Percentiles rank a stretch among this genome's conserved stretches.
These are phyloP conservation scores for Chlorocebus sabaeus DNA, from an alignment of 2,113 vertebrate genomes.

Conservation along the genomic window DNA sequence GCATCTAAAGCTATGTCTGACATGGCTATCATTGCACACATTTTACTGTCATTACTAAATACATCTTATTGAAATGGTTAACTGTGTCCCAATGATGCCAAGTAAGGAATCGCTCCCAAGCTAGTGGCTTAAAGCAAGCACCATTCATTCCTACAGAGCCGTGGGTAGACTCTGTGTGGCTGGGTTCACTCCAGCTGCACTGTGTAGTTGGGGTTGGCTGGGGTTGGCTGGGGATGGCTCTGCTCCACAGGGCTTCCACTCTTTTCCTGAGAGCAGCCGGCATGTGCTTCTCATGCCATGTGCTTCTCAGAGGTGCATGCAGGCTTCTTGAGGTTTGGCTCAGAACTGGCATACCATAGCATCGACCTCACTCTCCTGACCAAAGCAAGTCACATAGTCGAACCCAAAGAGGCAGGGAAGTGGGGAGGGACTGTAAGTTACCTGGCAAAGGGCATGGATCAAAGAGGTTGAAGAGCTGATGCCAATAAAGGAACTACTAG, in stretches of 20 bases:
- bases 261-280: neutral
- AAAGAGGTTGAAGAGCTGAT: neutral
- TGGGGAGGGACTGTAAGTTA: neutral
- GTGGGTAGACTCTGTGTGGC: neutral
- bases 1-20: neutral
- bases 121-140: neutral
- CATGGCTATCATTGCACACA: neutral
- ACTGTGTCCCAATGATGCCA: neutral
- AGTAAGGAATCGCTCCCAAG: neutral
- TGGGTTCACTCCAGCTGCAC: too few relatives aligned
- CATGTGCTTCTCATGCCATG: rapidly evolving
- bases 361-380: neutral
- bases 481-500: rapidly evolving
- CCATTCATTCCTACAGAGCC: too few relatives aligned
- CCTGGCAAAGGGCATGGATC: neutral
- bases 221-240: neutral
- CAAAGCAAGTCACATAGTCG: neutral
- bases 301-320: rapidly evolving
- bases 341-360: rapidly evolving
- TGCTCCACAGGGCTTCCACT: neutral
- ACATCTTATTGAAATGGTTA: neutral
- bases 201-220: neutral
- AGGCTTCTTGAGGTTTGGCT: neutral
- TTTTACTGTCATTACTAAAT: neutral
- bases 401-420: neutral